These are phyloP conservation scores for Etia nguti DNA, from an alignment of 2,113 vertebrate species.

Conservation along the genomic window DNA sequence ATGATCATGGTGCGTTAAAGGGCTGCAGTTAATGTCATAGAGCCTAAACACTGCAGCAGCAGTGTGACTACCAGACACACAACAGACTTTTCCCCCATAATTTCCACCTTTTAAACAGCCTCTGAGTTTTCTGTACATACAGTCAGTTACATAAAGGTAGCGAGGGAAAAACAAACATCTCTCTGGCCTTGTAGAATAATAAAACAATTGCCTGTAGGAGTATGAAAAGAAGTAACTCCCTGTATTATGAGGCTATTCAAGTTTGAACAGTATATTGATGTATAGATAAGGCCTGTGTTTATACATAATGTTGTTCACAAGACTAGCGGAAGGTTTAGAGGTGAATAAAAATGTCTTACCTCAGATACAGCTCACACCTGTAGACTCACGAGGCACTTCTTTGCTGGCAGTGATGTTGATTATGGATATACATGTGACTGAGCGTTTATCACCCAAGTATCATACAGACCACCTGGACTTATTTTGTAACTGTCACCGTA, in stretches of 20 bases:
- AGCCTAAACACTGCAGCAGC: background rate
- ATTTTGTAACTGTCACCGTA: background rate
- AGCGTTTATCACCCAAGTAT: background rate
- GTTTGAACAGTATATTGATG: background rate
- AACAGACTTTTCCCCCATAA: background rate
- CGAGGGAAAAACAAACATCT: background rate
- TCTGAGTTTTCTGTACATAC: background rate
- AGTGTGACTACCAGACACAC: background rate
- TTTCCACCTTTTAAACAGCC: background rate
- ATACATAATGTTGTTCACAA: background rate
- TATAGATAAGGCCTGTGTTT: background rate
- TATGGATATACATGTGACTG: background rate
- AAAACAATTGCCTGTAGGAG: background rate
- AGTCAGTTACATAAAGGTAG: background rate
- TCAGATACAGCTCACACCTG: background rate
- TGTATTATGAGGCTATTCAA: background rate
- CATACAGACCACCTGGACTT: background rate
- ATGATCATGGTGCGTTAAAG: background rate
- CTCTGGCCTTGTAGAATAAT: slow-evolving; percentile 2
- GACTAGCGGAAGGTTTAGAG: background rate
- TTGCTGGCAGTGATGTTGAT: background rate
- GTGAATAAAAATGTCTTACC: background rate
- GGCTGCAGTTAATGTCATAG: background rate
- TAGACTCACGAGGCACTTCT: background rate
- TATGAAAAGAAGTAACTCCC: background rate